Evolutionary conservation across 92 coral and sea anemone species (phyloP).

Genomic region (Paramuricea clavata): DNA sequence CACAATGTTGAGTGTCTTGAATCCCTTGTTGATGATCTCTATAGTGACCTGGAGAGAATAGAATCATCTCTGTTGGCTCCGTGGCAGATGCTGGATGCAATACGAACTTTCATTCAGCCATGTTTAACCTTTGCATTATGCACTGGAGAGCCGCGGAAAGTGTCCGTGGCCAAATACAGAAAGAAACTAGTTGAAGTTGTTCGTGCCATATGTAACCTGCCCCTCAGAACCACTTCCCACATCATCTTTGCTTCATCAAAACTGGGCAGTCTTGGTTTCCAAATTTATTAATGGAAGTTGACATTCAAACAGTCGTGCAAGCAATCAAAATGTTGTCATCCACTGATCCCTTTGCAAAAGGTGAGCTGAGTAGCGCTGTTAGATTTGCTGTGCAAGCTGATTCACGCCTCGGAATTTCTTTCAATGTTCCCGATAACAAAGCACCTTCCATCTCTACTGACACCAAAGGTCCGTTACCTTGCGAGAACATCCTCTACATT

Average conservation of each 20-base stretch:
- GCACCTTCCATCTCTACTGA: background rate
- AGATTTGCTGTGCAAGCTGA: constrained; percentile 12
- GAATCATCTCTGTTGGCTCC: background rate
- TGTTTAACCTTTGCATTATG: background rate
- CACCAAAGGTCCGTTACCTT: background rate
- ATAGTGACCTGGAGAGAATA: background rate
- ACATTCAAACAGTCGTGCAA: constrained; percentile 37
- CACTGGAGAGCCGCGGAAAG: background rate
- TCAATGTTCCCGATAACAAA: background rate
- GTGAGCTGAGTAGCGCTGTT: constrained; percentile 36
- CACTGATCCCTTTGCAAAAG: constrained; percentile 24
- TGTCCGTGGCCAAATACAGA: background rate
- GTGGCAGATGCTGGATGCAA: background rate
- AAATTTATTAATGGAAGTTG: constrained; percentile 31
- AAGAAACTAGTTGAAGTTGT: background rate
- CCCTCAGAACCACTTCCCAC: background rate
- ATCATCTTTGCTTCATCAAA: background rate
- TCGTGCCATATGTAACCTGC: background rate
- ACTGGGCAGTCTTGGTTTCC: constrained; percentile 38
- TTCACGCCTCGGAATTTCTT: background rate
- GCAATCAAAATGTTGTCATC: constrained; percentile 50
- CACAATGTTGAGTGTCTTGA: background rate
- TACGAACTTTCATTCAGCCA: background rate
- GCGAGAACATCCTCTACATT: background rate
- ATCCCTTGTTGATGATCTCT: background rate